phyloP scores from a whole-genome alignment of 1,140 invertebrate species.

The Drosophila littoralis region DNA sequence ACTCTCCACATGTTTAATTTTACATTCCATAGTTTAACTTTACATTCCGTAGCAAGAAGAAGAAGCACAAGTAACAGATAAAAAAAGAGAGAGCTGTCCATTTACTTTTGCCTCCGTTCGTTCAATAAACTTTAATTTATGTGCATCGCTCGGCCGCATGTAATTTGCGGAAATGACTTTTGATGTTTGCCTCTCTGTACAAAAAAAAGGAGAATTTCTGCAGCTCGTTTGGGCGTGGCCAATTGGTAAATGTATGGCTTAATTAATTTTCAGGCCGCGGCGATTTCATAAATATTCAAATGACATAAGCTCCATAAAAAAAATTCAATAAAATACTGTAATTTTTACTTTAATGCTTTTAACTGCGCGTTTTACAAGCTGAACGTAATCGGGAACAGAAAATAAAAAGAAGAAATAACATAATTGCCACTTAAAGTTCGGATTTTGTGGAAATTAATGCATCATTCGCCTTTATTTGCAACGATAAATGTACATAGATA shows the following conservation, averaged over 20 bases:
- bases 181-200: conserved; percentile 48
- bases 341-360: conserved; percentile 3
- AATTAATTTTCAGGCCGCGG: conserved; percentile 68
- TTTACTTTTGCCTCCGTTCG: conserved; percentile 20
- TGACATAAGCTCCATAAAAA: neutral
- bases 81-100: neutral
- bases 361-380: neutral
- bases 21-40: conserved; percentile 36
- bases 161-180: conserved; percentile 78
- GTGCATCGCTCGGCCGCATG: conserved; percentile 40
- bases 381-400: neutral
- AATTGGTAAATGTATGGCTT: conserved; percentile 62
- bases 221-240: conserved; percentile 20
- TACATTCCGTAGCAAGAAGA: conserved; percentile 26
- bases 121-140: conserved; percentile 75
- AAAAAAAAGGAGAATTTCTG: neutral
- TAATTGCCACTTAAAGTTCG: too few species aligned
- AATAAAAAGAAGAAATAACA: neutral
- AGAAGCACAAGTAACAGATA: neutral
- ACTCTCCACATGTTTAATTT: neutral
- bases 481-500: too few species aligned
- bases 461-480: too few species aligned
- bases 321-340: neutral
- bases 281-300: conserved; percentile 71
- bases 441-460: too few species aligned